Evolutionary conservation across 2,888 invertebrate species (phyloP).

Genomic region (Tethea ocularis): DNA sequence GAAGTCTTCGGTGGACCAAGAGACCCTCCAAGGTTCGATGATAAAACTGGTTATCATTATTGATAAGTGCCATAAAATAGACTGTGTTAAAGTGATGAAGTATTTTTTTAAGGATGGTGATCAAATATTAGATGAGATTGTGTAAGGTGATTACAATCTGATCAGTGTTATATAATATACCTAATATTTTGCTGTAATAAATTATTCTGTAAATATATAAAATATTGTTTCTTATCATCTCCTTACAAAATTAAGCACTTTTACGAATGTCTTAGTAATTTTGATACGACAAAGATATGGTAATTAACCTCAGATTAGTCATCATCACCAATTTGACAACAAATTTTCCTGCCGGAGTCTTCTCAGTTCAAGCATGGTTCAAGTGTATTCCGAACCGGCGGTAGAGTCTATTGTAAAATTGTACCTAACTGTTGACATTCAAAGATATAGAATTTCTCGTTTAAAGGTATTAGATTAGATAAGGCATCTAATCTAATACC

Average conservation of each 20-base stretch:
- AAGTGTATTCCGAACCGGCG: too few relatives aligned
- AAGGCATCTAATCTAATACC: too few relatives aligned
- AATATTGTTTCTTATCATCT: constrained; percentile 2
- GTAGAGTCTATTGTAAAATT: too few relatives aligned
- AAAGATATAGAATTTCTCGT: too few relatives aligned
- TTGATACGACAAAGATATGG: neutral
- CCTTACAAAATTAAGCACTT: too few relatives aligned
- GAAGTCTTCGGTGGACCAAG: constrained; percentile 65
- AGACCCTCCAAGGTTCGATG: constrained; percentile 65
- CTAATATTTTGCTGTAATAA: constrained; percentile 22
- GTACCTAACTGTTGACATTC: too few relatives aligned
- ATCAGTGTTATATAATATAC: constrained; percentile 9
- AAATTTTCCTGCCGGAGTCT: too few relatives aligned
- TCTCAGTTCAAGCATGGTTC: too few relatives aligned
- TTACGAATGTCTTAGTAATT: too few relatives aligned
- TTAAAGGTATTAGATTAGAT: too few relatives aligned
- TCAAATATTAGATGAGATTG: neutral
- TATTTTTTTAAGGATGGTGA: neutral
- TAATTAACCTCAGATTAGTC: neutral
- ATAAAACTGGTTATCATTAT: constrained; percentile 71
- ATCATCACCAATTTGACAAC: too few relatives aligned
- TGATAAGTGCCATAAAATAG: constrained; percentile 44
- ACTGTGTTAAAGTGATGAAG: constrained; percentile 9
- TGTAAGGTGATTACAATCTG: neutral
- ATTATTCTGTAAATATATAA: constrained; percentile 27